Evolutionary conservation across 1,140 invertebrate genomes (phyloP).

Genomic region (Ylistrum balloti): DNA sequence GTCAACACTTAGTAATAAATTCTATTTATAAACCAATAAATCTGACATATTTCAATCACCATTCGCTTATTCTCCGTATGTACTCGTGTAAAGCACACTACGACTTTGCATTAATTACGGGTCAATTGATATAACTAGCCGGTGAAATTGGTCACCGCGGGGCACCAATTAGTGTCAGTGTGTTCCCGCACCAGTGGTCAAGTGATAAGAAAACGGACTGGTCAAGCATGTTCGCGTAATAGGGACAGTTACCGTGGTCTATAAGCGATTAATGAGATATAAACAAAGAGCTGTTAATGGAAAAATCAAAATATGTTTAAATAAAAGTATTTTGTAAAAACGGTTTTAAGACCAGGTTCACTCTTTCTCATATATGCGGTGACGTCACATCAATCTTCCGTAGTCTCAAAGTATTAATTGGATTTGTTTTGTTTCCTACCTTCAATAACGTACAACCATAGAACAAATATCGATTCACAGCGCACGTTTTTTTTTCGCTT

Average conservation of each 20-base stretch:
- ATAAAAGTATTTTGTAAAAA: too few relatives aligned
- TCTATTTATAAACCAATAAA: constrained; percentile 15
- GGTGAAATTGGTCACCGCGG: not conserved
- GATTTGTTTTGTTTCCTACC: too few relatives aligned
- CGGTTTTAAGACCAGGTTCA: too few relatives aligned
- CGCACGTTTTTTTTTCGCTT: too few relatives aligned
- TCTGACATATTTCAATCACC: not conserved
- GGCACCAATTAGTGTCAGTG: constrained; percentile 11
- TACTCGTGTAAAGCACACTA: not conserved
- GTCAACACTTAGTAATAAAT: not conserved
- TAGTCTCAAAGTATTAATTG: too few relatives aligned
- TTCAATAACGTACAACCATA: too few relatives aligned
- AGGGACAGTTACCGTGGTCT: too few relatives aligned
- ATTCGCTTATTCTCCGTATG: not conserved
- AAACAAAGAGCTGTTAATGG: not conserved
- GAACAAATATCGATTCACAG: too few relatives aligned
- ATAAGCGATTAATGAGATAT: not conserved
- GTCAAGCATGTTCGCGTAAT: not conserved
- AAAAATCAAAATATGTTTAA: too few relatives aligned
- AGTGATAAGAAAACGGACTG: not conserved
- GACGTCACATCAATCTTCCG: too few relatives aligned
- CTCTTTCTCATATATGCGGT: too few relatives aligned
- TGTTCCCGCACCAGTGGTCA: not conserved
- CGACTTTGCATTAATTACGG: not conserved
- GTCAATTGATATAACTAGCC: not conserved